Evolutionary conservation across 2,797 vertebrate species (phyloP).

Genomic region (Myotis findleyi): DNA sequence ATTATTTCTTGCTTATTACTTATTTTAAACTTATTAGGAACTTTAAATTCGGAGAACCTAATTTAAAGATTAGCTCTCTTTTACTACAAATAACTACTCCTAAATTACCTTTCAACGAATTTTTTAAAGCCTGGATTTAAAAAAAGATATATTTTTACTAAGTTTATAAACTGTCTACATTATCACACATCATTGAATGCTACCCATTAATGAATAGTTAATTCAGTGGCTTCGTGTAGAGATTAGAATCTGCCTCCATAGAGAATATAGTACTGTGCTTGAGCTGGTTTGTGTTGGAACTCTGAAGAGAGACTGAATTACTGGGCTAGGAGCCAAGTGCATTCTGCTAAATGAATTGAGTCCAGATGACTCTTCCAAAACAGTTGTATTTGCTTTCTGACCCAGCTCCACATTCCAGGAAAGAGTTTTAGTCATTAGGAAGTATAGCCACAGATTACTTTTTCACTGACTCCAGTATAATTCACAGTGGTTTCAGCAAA

Average conservation of each 20-base stretch:
- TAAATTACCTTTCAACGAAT: conserved; percentile 31
- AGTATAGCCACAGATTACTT: conserved; percentile 8
- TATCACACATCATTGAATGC: conserved; percentile 16
- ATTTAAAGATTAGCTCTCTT: conserved; percentile 19
- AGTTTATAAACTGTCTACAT: conserved; percentile 14
- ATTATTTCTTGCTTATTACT: conserved; percentile 17
- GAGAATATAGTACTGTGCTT: conserved; percentile 18
- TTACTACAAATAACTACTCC: conserved; percentile 18
- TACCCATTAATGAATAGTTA: conserved; percentile 13
- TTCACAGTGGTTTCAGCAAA: conserved; percentile 24
- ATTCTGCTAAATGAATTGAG: conserved; percentile 59
- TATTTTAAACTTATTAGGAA: not conserved
- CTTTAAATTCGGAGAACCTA: not conserved
- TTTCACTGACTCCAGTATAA: not conserved
- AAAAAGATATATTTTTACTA: not conserved
- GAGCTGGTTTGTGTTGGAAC: conserved; percentile 62
- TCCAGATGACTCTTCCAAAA: conserved; percentile 70
- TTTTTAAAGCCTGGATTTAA: not conserved
- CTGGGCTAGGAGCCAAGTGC: conserved; percentile 46
- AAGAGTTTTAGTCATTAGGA: conserved; percentile 48
- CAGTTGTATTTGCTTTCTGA: conserved; percentile 50
- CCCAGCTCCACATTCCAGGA: conserved; percentile 64
- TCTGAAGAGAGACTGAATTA: conserved; percentile 59
- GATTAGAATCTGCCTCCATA: conserved; percentile 56
- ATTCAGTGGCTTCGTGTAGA: conserved; percentile 24